Base-by-base conservation (phyloP, 2,797 vertebrate genomes). In the Geotria australis region DNA sequence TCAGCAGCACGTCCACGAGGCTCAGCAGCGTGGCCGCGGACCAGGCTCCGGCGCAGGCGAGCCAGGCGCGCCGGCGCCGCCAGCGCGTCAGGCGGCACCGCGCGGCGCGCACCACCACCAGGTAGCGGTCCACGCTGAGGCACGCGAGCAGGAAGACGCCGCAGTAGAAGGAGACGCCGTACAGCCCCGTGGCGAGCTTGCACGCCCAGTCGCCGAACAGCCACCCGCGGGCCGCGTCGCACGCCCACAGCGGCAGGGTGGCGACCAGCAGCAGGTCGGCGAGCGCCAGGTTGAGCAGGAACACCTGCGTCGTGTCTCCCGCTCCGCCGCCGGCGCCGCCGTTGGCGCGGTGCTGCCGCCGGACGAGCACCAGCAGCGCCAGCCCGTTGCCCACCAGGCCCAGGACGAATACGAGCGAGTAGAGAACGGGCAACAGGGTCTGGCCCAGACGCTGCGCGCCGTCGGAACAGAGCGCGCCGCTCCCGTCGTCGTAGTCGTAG, bases 81-180 rank as follows among this genome's bases (percentile, higher is more conserved):
- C 24, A 38, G 24, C 24, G 24, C 24, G 38, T 24, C 24, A 24
- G 24, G 38, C 24, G 24, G 38, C 24, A 38, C 4, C n/a, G n/a
- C 24, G 24, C 62, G 0, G 74, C 77, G 2, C 76, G 75, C 8
- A 79, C 77, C 2, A 83, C 77, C 57, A 75, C 74, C 61, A 81
- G 64, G 68, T 81, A 83, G 24, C 80, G 72, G 65, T 82, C 79
- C 2, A 79, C 70, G 64, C 78, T 80, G 64, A 83, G 74, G 70
- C 76, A 79, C 10, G 72, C 72, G 60, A 83, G 68, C 65, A 83
- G 77, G 5, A 81, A 73, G 61, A 78, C 70, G n/a, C 76, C 72
- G 47, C 77, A 75, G 67, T 78, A 79, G 59, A 77, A 69, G 66
- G 78, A 81, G 56, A 81, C 61, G 2, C 76, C 75, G 58, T 77